Base-by-base conservation (phyloP, 2,113 vertebrate species). In the Prunella himalayana region DNA sequence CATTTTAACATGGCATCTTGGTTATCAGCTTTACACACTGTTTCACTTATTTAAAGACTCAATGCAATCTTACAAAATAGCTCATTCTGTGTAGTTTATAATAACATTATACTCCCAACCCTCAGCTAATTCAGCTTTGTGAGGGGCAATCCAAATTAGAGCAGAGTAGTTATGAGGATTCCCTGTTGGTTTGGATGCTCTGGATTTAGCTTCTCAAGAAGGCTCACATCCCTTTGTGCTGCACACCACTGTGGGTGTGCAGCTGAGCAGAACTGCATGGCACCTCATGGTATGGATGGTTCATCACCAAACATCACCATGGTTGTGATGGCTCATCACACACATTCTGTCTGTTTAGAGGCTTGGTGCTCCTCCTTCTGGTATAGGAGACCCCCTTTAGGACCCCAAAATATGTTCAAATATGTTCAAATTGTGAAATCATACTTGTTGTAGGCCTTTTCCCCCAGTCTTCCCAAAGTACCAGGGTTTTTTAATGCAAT, bases 191-290 rank as follows among this genome's bases (percentile, higher is more conserved):
- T 65, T 35, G 30, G 18, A 20, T 54, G 33, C 4, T 27, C 59
- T 77, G 49, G 68, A 19, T 42, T 89, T 70, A 61, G 9, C 33
- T 56, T 41, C 68, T 47, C 69, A 56, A 65, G 56, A n/a, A 10
- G 44, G 9, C 11, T 69, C 18, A 17, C 37, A 57, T 19, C 7
- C 6, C 15, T 76, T 42, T 73, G 31, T 24, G 30, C 18, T 23
- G 15, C 33, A 14, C 2, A 0, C 10, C 27, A 25, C 18, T 33
- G 37, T 72, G 59, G 49, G 25, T 1, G 0, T 21, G 19, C 37
- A 82, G 64, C 33, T 53, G 35, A 53, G 45, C 49, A 77, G n/a
- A 41, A 11, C 5, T 56, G 6, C 16, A 3, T 4, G 57, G 13
- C 39, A 73, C 12, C 9, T 25, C 22, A 6, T 9, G 6, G 4